phyloP scores from a whole-genome alignment of 2,797 vertebrate species.

The Sebastes jordani region DNA sequence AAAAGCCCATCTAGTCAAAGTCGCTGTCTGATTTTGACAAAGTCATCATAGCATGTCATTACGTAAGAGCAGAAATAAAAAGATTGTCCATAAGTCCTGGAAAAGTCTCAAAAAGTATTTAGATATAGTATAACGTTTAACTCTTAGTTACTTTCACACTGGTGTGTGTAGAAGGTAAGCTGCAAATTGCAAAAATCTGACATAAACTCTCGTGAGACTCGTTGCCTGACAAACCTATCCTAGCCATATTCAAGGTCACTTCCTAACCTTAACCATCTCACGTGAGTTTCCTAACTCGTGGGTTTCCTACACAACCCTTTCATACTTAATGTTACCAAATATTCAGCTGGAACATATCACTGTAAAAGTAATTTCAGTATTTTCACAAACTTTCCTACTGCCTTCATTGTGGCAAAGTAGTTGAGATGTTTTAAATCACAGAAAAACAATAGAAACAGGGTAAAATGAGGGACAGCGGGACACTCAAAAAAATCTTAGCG shows the following conservation, averaged over 20 bases:
- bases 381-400: neutral
- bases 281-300: no score
- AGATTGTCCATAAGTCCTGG: neutral
- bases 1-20: neutral
- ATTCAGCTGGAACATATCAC: neutral
- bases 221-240: no score
- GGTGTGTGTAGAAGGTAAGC: no score
- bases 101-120: neutral
- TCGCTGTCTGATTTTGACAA: neutral
- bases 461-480: neutral
- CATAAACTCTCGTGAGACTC: no score
- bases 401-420: neutral
- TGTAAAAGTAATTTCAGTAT: neutral
- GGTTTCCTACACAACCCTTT: no score
- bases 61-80: slow-evolving; percentile 4
- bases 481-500: neutral
- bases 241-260: no score
- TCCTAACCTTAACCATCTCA: no score
- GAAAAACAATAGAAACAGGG: neutral
- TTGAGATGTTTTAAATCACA: slow-evolving; percentile 10
- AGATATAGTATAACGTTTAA: neutral
- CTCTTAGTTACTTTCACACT: neutral
- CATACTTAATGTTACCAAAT: neutral
- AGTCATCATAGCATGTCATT: slow-evolving; percentile 32
- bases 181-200: no score